Conservation (phyloP, 2,797 vertebrate genomes). For the Sebastes variabilis region DNA sequence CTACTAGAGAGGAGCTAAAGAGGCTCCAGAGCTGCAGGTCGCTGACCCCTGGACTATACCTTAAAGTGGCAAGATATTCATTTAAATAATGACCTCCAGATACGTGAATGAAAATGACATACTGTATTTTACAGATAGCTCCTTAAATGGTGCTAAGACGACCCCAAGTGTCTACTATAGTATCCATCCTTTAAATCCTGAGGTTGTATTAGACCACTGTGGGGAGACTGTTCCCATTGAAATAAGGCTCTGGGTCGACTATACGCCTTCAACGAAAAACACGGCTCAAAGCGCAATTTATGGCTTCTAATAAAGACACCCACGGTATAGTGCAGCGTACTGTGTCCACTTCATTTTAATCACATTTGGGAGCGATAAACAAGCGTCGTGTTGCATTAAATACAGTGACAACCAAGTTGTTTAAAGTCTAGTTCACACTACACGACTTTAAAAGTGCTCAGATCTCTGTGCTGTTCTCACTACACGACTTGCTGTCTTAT, state of each 20-base stretch:
- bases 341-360: neutral
- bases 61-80: too few species aligned
- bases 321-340: neutral
- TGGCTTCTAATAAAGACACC: neutral
- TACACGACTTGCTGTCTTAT: too few species aligned
- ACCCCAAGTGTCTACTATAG: too few species aligned
- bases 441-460: too few species aligned
- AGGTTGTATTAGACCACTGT: neutral
- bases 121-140: too few species aligned
- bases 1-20: accelerated
- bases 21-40: accelerated
- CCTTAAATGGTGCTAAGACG: too few species aligned
- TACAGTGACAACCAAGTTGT: neutral
- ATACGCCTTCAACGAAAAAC: neutral
- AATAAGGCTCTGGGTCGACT: neutral
- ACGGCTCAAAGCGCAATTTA: neutral
- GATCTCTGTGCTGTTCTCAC: too few species aligned
- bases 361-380: neutral
- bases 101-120: too few species aligned
- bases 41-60: too few species aligned
- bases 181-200: neutral
- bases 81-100: too few species aligned
- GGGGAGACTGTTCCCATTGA: neutral
- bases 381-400: neutral
- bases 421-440: too few species aligned